A percentile compares a stretch with the other conserved stretches of the same genome.
These are phyloP conservation scores for Steinernema feltiae DNA, from an alignment of 1,140 invertebrate genomes.

Conservation along the genomic window DNA sequence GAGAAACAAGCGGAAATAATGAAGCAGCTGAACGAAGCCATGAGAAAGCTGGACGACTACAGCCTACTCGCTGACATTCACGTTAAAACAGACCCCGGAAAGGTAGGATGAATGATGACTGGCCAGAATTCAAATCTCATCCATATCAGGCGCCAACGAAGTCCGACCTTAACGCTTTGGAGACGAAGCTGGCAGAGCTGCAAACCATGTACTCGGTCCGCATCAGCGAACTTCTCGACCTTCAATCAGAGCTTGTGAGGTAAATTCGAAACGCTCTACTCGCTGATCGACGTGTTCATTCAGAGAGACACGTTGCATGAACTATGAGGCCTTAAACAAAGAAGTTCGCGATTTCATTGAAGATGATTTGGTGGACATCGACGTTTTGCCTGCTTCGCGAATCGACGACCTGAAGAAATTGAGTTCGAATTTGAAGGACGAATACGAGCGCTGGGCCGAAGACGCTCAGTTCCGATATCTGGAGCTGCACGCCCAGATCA, in stretches of 20 bases:
- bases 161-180: not conserved
- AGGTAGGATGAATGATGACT: not conserved
- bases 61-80: not conserved
- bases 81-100: not conserved
- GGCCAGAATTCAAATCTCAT: not conserved
- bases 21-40: not conserved
- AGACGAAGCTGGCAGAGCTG: not conserved
- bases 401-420: not conserved
- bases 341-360: not conserved
- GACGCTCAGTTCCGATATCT: constrained; percentile 3
- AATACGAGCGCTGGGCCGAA: not conserved
- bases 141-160: not conserved
- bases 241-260: not conserved
- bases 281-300: not conserved
- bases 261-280: not conserved
- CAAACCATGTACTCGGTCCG: not conserved
- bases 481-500: not conserved
- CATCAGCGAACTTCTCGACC: not conserved
- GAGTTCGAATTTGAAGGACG: not conserved
- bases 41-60: not conserved
- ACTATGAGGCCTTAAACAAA: not conserved
- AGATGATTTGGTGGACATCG: not conserved
- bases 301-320: not conserved
- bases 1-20: not conserved
- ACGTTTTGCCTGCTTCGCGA: not conserved